phyloP scores from a whole-genome alignment of 2,888 invertebrate species.

The Xestia c-nigrum region DNA sequence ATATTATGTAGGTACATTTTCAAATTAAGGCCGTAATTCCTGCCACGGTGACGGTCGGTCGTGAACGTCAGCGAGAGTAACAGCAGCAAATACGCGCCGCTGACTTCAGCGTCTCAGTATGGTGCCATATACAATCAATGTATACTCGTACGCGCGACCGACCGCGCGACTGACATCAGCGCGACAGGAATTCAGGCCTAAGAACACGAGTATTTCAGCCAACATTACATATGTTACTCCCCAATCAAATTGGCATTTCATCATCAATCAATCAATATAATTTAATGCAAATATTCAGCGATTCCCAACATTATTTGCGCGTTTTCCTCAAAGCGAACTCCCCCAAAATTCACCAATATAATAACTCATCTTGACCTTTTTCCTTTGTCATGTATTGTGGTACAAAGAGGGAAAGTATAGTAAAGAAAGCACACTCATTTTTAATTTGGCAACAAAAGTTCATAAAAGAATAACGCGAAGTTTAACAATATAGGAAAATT shows the following conservation, averaged over 20 bases:
- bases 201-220: not conserved
- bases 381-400: conserved; percentile 55
- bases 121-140: too few species aligned
- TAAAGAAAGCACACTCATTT: conserved; percentile 58
- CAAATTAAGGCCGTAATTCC: too few species aligned
- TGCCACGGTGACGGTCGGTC: too few species aligned
- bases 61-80: too few species aligned
- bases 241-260: conserved; percentile 40
- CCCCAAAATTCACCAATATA: conserved; percentile 49
- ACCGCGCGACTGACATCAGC: too few species aligned
- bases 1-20: too few species aligned
- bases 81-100: too few species aligned
- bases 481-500: conserved; percentile 59
- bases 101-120: too few species aligned
- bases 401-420: conserved; percentile 35
- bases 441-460: conserved; percentile 62
- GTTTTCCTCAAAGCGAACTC: conserved; percentile 46
- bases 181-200: too few species aligned
- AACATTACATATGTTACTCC: conserved; percentile 11
- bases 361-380: conserved; percentile 62
- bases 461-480: conserved; percentile 49
- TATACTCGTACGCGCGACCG: too few species aligned
- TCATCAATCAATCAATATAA: conserved; percentile 30
- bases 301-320: conserved; percentile 46
- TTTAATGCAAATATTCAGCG: conserved; percentile 2